Evolutionary conservation across 2,113 vertebrate genomes (phyloP).

Genomic region (Cyphomyrus plagiostoma): DNA sequence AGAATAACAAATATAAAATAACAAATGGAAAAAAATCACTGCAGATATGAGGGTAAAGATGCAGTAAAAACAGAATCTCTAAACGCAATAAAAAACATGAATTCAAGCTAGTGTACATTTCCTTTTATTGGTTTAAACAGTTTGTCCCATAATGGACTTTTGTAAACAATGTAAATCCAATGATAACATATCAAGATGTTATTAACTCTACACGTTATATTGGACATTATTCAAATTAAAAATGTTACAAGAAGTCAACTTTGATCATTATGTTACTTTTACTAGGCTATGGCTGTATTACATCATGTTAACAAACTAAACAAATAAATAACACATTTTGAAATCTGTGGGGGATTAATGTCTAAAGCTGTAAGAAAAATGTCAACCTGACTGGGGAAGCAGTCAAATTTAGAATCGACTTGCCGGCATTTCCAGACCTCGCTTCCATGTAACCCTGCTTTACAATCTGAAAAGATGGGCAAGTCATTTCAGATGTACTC

Average conservation of each 20-base stretch:
- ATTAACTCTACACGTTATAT: background rate
- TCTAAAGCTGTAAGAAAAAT: background rate
- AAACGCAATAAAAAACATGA: background rate
- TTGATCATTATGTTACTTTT: background rate
- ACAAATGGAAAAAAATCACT: background rate
- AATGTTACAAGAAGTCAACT: background rate
- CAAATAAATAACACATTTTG: background rate
- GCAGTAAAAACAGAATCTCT: background rate
- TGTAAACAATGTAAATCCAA: background rate
- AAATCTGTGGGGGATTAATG: background rate
- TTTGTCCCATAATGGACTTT: background rate
- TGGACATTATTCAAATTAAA: background rate
- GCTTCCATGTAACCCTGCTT: background rate
- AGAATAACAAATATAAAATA: background rate
- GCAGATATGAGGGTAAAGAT: background rate
- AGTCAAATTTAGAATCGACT: background rate
- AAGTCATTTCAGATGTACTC: background rate
- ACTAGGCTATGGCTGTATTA: background rate
- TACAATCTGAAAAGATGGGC: background rate
- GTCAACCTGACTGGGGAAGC: background rate
- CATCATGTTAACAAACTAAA: background rate
- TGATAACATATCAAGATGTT: background rate
- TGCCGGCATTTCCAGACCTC: background rate
- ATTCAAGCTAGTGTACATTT: background rate
- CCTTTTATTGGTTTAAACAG: background rate